Percentiles rank a stretch among this genome's conserved stretches.
Conservation (phyloP, 2,888 invertebrate species). For the Lasius fuliginosus region DNA sequence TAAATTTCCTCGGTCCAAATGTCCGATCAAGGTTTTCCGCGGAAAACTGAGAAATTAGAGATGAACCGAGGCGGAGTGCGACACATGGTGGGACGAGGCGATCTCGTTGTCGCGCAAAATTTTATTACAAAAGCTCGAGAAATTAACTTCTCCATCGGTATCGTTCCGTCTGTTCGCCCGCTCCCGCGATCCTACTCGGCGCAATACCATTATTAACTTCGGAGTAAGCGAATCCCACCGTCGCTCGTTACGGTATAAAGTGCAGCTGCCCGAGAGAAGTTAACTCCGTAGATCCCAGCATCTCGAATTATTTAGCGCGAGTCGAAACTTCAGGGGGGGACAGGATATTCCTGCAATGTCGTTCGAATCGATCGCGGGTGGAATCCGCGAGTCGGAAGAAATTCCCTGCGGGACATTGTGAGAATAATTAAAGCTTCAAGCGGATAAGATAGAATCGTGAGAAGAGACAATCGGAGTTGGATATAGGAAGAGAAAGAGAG, state of each 20-base stretch:
- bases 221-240: constrained; percentile 39
- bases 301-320: constrained; percentile 52
- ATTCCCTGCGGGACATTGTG: constrained; percentile 14
- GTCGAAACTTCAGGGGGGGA: constrained; percentile 27
- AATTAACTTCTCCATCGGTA: constrained; percentile 55
- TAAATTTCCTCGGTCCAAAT: constrained; percentile 67
- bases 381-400: constrained; percentile 28
- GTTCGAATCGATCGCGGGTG: constrained; percentile 41
- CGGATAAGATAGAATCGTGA: constrained; percentile 6
- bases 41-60: constrained; percentile 66
- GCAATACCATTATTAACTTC: constrained; percentile 49
- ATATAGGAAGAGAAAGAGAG: neutral
- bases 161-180: constrained; percentile 17
- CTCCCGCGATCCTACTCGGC: neutral
- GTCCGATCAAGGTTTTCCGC: constrained; percentile 66
- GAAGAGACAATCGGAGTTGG: neutral
- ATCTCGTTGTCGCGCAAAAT: constrained; percentile 61
- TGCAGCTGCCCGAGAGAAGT: constrained; percentile 48
- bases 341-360: constrained; percentile 10
- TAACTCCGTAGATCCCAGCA: constrained; percentile 38
- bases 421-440: constrained; percentile 53
- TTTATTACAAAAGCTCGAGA: constrained; percentile 63
- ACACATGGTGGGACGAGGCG: neutral
- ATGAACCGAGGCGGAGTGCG: constrained; percentile 52
- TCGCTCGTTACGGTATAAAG: constrained; percentile 49